A percentile compares a stretch with the other conserved stretches of the same genome.
phyloP scores from a whole-genome alignment of 37 sponge, comb jelly and placozoan species.

The Ephydatia muelleri region DNA sequence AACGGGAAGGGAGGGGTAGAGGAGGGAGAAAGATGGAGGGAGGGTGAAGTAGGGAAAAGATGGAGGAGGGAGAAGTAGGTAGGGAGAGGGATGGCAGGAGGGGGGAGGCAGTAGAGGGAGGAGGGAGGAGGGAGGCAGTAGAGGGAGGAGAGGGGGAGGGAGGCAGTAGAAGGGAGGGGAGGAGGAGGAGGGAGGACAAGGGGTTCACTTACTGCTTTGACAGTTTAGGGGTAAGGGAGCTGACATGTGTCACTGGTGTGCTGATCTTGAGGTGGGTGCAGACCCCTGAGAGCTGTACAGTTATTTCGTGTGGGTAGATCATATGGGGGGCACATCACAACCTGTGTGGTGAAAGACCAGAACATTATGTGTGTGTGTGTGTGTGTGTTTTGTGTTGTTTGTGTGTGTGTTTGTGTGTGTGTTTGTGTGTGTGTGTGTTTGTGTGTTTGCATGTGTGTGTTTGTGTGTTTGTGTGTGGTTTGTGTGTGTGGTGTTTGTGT shows the following conservation, averaged over 20 bases:
- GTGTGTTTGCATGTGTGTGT: too few species aligned
- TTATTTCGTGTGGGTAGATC: slow-evolving; percentile 17
- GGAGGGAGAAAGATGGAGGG: neutral
- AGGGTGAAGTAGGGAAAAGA: too few species aligned
- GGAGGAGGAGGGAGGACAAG: neutral
- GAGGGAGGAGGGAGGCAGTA: neutral
- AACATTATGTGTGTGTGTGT: slow-evolving; percentile 15
- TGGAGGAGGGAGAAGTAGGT: neutral
- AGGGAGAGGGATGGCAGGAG: neutral
- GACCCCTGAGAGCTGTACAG: slow-evolving; percentile 45
- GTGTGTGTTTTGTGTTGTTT: too few species aligned
- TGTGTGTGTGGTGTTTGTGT: too few species aligned
- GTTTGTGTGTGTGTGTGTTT: too few species aligned
- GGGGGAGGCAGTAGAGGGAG: neutral
- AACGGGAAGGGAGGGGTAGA: neutral
- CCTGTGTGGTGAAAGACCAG: slow-evolving; percentile 27
- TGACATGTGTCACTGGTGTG: slow-evolving; percentile 23
- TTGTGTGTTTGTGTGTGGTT: too few species aligned
- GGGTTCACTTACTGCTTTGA: neutral
- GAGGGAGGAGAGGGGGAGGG: neutral
- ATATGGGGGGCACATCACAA: slow-evolving; percentile 70
- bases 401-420: neutral
- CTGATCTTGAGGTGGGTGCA: slow-evolving; percentile 63
- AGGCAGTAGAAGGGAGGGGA: neutral
- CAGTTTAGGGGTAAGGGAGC: neutral